Conservation (phyloP, 2,888 invertebrate genomes). For the Electrophaes corylata region DNA sequence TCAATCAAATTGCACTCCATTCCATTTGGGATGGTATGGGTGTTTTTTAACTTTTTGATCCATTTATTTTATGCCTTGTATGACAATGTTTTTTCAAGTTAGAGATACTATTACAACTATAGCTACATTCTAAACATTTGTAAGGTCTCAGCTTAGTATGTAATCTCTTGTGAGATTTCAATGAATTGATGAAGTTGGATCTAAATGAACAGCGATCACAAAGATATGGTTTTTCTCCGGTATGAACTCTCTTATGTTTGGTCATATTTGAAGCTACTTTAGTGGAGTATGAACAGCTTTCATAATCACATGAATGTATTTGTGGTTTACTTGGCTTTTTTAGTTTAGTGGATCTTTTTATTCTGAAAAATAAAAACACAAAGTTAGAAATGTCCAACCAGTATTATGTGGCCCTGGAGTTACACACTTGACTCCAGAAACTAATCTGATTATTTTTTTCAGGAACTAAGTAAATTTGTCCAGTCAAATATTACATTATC, state of each 20-base stretch:
- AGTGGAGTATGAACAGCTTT: constrained; percentile 81
- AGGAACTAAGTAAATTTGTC: no score
- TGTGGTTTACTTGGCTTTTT: constrained; percentile 70
- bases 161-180: constrained; percentile 72
- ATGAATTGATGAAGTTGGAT: constrained; percentile 75
- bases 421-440: no score
- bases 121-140: constrained; percentile 66
- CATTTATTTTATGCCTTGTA: constrained; percentile 33
- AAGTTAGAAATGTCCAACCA: no score
- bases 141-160: constrained; percentile 73
- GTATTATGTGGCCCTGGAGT: no score
- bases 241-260: constrained; percentile 75
- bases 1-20: no score
- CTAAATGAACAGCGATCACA: constrained; percentile 78
- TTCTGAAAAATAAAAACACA: constrained; percentile 39
- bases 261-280: constrained; percentile 77
- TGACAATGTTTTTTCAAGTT: constrained; percentile 74
- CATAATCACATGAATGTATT: constrained; percentile 77
- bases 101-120: constrained; percentile 77
- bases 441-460: no score
- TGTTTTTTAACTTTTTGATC: neutral
- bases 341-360: constrained; percentile 44
- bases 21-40: no score
- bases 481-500: neutral
- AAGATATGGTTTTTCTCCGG: constrained; percentile 72